These are phyloP conservation scores for Dorcus hopei DNA, from an alignment of 2,888 invertebrate genomes.

Conservation along the genomic window DNA sequence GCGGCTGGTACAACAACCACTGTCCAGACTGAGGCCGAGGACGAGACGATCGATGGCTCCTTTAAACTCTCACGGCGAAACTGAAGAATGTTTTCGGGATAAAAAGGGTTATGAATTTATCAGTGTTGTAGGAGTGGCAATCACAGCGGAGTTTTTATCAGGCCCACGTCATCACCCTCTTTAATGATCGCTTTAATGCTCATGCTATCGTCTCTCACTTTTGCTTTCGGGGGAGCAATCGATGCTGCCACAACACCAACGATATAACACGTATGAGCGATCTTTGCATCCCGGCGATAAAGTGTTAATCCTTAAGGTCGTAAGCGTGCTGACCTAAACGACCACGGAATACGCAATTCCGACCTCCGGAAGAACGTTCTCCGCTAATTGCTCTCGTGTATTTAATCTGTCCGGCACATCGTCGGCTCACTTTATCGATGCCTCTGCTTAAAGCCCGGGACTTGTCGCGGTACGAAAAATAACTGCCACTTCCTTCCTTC, in stretches of 20 bases:
- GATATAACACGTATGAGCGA: slow-evolving; percentile 32
- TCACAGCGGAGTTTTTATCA: slow-evolving; percentile 33
- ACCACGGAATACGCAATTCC: slow-evolving; percentile 31
- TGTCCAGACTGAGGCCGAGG: slow-evolving; percentile 27
- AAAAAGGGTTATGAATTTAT: slow-evolving; percentile 26
- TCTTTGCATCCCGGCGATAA: slow-evolving; percentile 40
- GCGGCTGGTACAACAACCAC: slow-evolving; percentile 11
- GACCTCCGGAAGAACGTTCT: slow-evolving; percentile 35
- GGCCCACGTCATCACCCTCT: slow-evolving; percentile 31
- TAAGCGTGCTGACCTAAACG: slow-evolving; percentile 37
- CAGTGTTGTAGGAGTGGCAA: slow-evolving; percentile 31
- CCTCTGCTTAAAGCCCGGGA: too few species aligned
- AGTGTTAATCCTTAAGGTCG: slow-evolving; percentile 38
- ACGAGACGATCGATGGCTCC: slow-evolving; percentile 7
- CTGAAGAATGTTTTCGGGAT: not conserved
- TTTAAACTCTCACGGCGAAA: not conserved
- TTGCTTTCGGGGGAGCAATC: slow-evolving; percentile 32
- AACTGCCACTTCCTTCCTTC: slow-evolving; percentile 35
- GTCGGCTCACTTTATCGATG: slow-evolving; percentile 16
- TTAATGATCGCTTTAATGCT: slow-evolving; percentile 32
- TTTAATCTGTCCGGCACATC: slow-evolving; percentile 21
- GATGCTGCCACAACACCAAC: slow-evolving; percentile 27
- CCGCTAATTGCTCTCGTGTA: slow-evolving; percentile 26
- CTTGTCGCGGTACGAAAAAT: slow-evolving; percentile 27
- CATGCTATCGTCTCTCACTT: slow-evolving; percentile 35